Evolutionary conservation across 2,113 vertebrate genomes (phyloP), one percentile per base, ranked within the genome.

Genomic region (Hippocampus barbouri): DNA sequence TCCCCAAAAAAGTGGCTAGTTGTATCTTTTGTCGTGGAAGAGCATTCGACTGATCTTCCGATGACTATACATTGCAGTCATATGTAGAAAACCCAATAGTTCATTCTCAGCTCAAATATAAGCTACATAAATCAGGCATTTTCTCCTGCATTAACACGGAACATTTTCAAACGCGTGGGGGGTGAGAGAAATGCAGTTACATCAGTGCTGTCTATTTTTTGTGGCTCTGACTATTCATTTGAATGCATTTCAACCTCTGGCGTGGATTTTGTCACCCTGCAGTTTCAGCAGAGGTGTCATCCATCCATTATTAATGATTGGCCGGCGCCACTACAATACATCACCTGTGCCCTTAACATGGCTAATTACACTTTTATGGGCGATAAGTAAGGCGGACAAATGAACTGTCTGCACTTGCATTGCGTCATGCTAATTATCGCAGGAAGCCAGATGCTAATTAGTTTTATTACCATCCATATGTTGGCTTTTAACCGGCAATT

Each of bases 381-480:
- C 82, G 82, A 90, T 87, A 92, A 90, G 87, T 89, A 90, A 90
- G 83, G 84, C 78, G 77, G 84, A 91, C 88, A 91, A 91, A 92
- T 90, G 77, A 88, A 90, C 79, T 80, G 80, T 74, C 80, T 60
- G 72, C 11, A 63, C 79, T 89, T 78, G 79, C 79, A 72, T 85
- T 84, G 82, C 79, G 84, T 87, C 75, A 87, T 83, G 78, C 88
- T 91, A 89, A 92, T 92, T 91, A 87, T 78, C 77, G 71, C 78
- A 83, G 76, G 73, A 72, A 85, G 80, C 66, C 69, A 81, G 76
- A 80, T 81, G 84, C 66, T 90, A 88, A 91, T 91, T 87, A 77
- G 74, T 83, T 87, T 86, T 72, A 83, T 84, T 77, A 75, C 57
- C 70, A 71, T 74, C 84, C 85, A 80, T 78, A 81, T 83, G 79